Evolutionary conservation across 2,797 vertebrate genomes (phyloP).

Genomic region (Crenuchus spilurus): DNA sequence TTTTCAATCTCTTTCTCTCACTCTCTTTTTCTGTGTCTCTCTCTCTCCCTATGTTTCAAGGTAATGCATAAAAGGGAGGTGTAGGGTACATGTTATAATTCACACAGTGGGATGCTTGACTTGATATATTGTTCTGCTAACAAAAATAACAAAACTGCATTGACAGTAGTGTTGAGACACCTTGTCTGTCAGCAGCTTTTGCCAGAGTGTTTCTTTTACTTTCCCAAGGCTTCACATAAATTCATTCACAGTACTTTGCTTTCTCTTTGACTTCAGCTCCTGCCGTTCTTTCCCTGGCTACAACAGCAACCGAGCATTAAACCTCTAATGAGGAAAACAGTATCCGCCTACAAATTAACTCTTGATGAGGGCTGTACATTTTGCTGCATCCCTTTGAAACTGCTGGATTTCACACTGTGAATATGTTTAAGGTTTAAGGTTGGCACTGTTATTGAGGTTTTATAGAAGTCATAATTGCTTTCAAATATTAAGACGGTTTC

Average conservation of each 20-base stretch:
- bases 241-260: constrained; percentile 37
- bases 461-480: not conserved
- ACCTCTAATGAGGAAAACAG: constrained; percentile 42
- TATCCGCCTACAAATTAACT: constrained; percentile 29
- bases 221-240: constrained; percentile 42
- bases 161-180: constrained; percentile 45
- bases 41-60: constrained; percentile 57
- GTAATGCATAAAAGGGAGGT: constrained; percentile 37
- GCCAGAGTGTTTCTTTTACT: constrained; percentile 44
- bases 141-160: constrained; percentile 55
- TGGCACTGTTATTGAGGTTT: not conserved
- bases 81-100: constrained; percentile 40
- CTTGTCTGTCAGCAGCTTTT: constrained; percentile 31
- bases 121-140: constrained; percentile 45
- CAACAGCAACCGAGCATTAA: constrained; percentile 28
- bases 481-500: not conserved
- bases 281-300: constrained; percentile 41
- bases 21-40: constrained; percentile 53
- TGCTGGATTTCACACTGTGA: not conserved
- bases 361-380: constrained; percentile 29
- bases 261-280: constrained; percentile 46
- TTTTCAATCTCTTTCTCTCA: constrained; percentile 58
- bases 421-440: not conserved
- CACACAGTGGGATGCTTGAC: constrained; percentile 37
- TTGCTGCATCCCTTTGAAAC: constrained; percentile 1